Percentiles rank a stretch among this genome's conserved stretches.
Evolutionary conservation across 2,888 invertebrate genomes (phyloP).

Genomic region (Phania funesta): DNA sequence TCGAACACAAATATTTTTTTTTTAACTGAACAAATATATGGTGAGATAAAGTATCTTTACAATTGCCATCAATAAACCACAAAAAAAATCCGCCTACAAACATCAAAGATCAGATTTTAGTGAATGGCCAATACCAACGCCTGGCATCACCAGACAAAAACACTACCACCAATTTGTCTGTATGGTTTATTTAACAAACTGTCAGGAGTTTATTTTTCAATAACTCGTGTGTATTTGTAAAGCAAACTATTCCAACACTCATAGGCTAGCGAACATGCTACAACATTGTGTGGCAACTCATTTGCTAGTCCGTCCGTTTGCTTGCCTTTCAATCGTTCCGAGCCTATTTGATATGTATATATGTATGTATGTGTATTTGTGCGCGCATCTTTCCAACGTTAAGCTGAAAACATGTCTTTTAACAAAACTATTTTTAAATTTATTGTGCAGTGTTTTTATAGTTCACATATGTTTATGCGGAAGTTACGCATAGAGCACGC

Average conservation of each 20-base stretch:
- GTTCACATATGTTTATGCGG: slow-evolving; percentile 68
- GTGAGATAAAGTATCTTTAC: too few species aligned
- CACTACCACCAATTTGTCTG: slow-evolving; percentile 27
- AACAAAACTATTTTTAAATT: slow-evolving; percentile 57
- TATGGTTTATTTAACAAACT: slow-evolving; percentile 53
- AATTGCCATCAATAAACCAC: too few species aligned
- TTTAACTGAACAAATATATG: too few species aligned
- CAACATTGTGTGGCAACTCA: slow-evolving; percentile 49
- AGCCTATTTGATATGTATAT: slow-evolving; percentile 1
- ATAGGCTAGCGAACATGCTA: not conserved
- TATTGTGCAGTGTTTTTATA: slow-evolving; percentile 66
- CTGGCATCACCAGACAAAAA: not conserved
- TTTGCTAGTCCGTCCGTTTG: slow-evolving; percentile 26
- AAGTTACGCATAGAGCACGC: slow-evolving; percentile 55
- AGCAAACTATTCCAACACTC: not conserved
- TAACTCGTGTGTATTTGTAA: slow-evolving; percentile 28
- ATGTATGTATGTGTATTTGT: not conserved
- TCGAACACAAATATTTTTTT: too few species aligned
- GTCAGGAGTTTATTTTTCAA: slow-evolving; percentile 38
- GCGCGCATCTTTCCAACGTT: not conserved
- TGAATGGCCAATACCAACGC: not conserved
- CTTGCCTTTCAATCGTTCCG: slow-evolving; percentile 37
- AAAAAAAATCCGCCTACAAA: too few species aligned
- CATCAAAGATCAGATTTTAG: too few species aligned
- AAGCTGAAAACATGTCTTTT: not conserved